These are phyloP conservation scores for Onychostruthus taczanowskii DNA, from an alignment of 2,113 vertebrate species.

Conservation along the genomic window DNA sequence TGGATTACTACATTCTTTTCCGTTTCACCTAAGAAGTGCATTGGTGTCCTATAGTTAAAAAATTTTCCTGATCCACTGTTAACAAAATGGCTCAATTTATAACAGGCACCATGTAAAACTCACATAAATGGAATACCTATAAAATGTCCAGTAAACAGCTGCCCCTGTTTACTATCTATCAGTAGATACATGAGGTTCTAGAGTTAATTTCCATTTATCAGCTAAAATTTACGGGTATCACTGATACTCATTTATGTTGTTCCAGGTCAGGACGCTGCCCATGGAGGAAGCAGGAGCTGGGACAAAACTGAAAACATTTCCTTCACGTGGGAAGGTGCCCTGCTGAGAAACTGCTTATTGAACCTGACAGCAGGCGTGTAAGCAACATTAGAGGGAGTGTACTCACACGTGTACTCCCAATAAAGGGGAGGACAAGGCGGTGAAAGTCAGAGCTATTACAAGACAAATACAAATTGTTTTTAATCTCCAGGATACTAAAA, in stretches of 20 bases:
- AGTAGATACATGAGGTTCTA: background rate
- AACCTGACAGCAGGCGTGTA: background rate
- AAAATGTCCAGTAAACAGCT: background rate
- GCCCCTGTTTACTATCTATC: no score
- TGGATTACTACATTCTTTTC: background rate
- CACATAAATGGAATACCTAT: background rate
- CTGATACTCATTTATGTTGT: background rate
- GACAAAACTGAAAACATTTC: constrained; percentile 19
- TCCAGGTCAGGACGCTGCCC: background rate
- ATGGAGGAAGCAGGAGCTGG: background rate
- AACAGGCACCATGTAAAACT: background rate
- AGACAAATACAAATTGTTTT: constrained; percentile 32
- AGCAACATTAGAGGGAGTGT: constrained; percentile 36
- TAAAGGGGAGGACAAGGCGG: constrained; percentile 3
- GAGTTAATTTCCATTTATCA: background rate
- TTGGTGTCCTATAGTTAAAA: background rate
- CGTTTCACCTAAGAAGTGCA: background rate
- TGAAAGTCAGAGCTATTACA: constrained; percentile 49
- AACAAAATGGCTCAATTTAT: constrained; percentile 33
- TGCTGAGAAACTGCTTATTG: constrained; percentile 39
- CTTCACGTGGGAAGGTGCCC: constrained; percentile 47
- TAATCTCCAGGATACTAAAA: constrained; percentile 12
- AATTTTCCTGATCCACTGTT: background rate
- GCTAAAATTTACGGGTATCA: background rate
- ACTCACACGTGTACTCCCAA: background rate